phyloP scores from a whole-genome alignment of 2,113 vertebrate species.

The Antennarius striatus region DNA sequence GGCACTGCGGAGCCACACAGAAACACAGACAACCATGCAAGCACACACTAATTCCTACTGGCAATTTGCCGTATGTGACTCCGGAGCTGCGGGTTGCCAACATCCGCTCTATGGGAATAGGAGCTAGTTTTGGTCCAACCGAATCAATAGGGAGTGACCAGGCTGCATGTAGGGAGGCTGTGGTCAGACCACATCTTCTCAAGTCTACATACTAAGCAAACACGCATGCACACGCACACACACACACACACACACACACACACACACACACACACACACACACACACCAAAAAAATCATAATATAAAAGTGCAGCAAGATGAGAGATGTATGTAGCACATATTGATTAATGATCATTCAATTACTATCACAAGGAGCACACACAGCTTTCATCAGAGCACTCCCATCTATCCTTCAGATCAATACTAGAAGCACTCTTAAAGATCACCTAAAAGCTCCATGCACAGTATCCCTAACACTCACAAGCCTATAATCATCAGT shows the following conservation, averaged over 20 bases:
- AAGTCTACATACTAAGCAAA: too few relatives aligned
- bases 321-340: slow-evolving; percentile 43
- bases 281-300: neutral
- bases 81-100: too few relatives aligned
- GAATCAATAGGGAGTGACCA: too few relatives aligned
- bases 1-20: too few relatives aligned
- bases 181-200: too few relatives aligned
- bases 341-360: slow-evolving; percentile 51
- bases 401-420: slow-evolving; percentile 48
- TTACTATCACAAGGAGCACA: slow-evolving; percentile 36
- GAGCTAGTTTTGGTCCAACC: too few relatives aligned
- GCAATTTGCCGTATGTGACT: too few relatives aligned
- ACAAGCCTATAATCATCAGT: neutral
- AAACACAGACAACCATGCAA: too few relatives aligned
- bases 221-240: slow-evolving; percentile 17
- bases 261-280: slow-evolving; percentile 12
- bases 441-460: slow-evolving; percentile 28
- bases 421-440: slow-evolving; percentile 38
- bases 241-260: slow-evolving; percentile 20
- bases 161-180: too few relatives aligned
- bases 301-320: neutral
- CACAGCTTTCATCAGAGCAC: slow-evolving; percentile 7
- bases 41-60: too few relatives aligned
- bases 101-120: too few relatives aligned
- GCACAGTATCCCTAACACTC: slow-evolving; percentile 1